phyloP scores from a whole-genome alignment of 1,140 invertebrate genomes.

The Mamestra configurata region DNA sequence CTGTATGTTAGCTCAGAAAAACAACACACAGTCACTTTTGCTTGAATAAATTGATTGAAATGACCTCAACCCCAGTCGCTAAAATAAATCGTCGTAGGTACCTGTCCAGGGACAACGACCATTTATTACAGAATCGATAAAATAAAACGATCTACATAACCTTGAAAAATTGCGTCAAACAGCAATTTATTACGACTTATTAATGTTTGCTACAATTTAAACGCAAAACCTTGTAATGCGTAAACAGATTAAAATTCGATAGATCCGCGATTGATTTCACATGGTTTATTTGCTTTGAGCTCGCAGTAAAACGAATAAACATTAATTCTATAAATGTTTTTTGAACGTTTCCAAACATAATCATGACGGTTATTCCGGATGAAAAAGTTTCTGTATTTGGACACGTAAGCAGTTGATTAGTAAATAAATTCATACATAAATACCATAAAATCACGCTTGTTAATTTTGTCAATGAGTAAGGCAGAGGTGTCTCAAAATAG shows the following conservation, averaged over 20 bases:
- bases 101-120: not conserved
- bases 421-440: not conserved
- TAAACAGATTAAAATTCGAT: not conserved
- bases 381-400: not conserved
- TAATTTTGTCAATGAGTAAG: too few species aligned
- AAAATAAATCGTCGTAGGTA: not conserved
- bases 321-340: slow-evolving; percentile 1
- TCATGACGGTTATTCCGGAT: not conserved
- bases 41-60: too few species aligned
- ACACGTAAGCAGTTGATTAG: not conserved
- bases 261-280: not conserved
- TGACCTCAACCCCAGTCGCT: not conserved
- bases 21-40: too few species aligned
- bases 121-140: not conserved
- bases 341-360: not conserved
- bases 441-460: too few species aligned
- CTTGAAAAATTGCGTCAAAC: not conserved
- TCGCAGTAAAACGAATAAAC: slow-evolving; percentile 9
- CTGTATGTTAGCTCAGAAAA: too few species aligned
- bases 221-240: not conserved
- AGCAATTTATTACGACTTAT: not conserved
- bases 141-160: not conserved
- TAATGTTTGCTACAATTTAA: slow-evolving; percentile 1
- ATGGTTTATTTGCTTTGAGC: slow-evolving; percentile 12
- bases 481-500: too few species aligned